These are phyloP conservation scores for Sylvicola cinctus DNA, from an alignment of 2,888 invertebrate species.

Conservation along the genomic window DNA sequence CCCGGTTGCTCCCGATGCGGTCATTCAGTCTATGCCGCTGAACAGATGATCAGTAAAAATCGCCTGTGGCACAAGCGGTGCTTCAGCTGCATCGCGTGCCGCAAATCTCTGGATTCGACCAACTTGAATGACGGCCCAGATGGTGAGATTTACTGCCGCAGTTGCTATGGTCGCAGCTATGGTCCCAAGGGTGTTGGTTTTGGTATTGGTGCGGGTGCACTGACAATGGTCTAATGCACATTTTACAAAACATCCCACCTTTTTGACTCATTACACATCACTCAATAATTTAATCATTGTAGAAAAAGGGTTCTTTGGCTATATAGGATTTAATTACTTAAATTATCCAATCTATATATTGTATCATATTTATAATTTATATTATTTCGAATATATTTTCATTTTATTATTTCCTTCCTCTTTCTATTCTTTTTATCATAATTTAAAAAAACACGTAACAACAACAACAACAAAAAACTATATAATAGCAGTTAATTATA, in stretches of 20 bases:
- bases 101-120: conserved; percentile 73
- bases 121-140: conserved; percentile 82
- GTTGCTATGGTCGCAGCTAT: conserved; percentile 71
- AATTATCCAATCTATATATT: too few species aligned
- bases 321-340: too few species aligned
- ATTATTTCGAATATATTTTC: too few species aligned
- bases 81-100: conserved; percentile 79
- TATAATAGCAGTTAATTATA: too few species aligned
- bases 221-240: conserved; percentile 62
- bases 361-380: too few species aligned
- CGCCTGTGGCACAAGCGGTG: conserved; percentile 83
- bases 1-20: conserved; percentile 75
- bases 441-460: too few species aligned
- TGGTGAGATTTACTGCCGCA: conserved; percentile 80
- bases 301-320: too few species aligned
- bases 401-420: too few species aligned
- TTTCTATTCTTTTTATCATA: too few species aligned
- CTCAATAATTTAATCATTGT: too few species aligned
- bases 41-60: conserved; percentile 90
- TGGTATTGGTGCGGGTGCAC: conserved; percentile 76
- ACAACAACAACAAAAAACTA: too few species aligned
- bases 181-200: conserved; percentile 81
- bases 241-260: conserved; percentile 1
- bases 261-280: background rate
- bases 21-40: conserved; percentile 84